Base-by-base conservation (phyloP, 2,113 vertebrate genomes). In the Heterochromis multidens region DNA sequence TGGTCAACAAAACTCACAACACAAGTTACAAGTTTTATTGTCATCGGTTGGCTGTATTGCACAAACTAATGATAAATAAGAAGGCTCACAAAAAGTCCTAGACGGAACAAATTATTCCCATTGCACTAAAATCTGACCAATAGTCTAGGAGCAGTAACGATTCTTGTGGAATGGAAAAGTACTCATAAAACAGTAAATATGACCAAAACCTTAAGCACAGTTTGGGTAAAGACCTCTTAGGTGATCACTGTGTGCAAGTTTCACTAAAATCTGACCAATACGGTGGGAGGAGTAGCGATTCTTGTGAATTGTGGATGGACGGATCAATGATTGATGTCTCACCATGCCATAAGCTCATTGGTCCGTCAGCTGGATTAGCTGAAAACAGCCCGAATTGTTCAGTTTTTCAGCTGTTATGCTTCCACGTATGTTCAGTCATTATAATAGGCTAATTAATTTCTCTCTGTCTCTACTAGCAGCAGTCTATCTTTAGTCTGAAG, bases 291-390 rank as follows among this genome's bases (percentile, higher is more conserved):
- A 74, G 25, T 3, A 52, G 67, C 8, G 19, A 5, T 72, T 52
- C 25, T 0, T 29, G 25, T 49, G 9, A 3, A 29, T 7, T 6
- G 40, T 52, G 17, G 29, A 1, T 0, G 25, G 17, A 21, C 2
- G 7, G 35, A 37, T 7, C 2, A 7, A 37, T 31, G 67, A 29
- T 7, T 21, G 67, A 29, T 40, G 65, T 46, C 63, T 70, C 7
- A 21, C 40, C 10, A 49, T 72, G 10, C 17, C 16, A 31, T 13
- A 29, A 74, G 1, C 10, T 74, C 6, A 31, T 52, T 52, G 67
- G 46, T 74, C 19, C 27, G 52, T 72, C 10, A 31, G 25, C 25
- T 29, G 25, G 65, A 72, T 49, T 46, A 49, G 10, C 25, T 21
- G 43, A 74, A 37, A 72, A 74, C 10, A 74, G 67, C 25, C 43